Percentiles rank a stretch among this genome's conserved stretches.
These are phyloP conservation scores for Pecten maximus DNA, from an alignment of 2,888 invertebrate genomes.

Conservation along the genomic window DNA sequence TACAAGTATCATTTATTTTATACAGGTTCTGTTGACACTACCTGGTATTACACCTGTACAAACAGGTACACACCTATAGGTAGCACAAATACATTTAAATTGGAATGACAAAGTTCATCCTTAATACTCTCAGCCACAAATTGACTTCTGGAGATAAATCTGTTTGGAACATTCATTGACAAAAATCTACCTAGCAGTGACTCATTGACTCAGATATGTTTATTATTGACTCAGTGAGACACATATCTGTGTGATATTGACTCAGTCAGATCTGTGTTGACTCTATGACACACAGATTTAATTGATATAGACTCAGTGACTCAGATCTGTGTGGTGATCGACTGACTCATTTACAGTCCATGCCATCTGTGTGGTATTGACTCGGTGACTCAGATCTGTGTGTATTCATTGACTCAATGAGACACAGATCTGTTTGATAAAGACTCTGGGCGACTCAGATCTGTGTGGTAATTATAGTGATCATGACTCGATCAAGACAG, in stretches of 20 bases:
- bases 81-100: neutral
- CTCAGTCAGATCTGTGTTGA: neutral
- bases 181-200: neutral
- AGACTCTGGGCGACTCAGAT: no score
- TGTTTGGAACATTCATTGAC: neutral
- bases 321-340: neutral
- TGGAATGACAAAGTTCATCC: no score
- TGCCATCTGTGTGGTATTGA: neutral
- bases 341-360: neutral
- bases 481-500: neutral
- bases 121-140: no score
- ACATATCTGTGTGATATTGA: neutral
- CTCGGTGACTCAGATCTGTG: neutral
- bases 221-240: neutral
- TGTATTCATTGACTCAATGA: neutral
- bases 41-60: neutral
- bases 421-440: neutral
- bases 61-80: neutral
- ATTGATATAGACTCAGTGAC: neutral
- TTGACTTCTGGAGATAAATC: no score
- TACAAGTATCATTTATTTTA: neutral
- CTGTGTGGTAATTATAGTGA: neutral
- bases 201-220: neutral
- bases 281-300: no score
- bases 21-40: neutral